Conservation (phyloP, 1,140 invertebrate species). For the Orchestia grillus region DNA sequence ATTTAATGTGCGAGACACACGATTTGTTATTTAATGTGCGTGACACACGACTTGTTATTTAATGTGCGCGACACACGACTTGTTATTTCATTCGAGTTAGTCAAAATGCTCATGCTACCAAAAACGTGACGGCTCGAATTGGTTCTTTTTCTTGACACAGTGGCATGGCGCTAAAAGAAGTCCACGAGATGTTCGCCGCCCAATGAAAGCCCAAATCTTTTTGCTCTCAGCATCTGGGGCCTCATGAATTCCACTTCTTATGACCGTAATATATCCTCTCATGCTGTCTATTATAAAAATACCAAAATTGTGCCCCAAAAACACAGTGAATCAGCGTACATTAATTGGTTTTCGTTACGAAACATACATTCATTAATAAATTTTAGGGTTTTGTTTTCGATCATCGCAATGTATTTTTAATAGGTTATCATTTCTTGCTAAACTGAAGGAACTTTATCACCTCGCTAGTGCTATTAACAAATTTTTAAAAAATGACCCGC, state of each 20-base stretch:
- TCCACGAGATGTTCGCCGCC: neutral
- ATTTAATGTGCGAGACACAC: too few species aligned
- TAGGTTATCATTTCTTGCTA: too few species aligned
- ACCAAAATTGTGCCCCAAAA: neutral
- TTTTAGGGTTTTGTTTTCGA: too few species aligned
- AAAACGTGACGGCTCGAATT: neutral
- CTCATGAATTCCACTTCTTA: slow-evolving; percentile 18
- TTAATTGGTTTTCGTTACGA: too few species aligned
- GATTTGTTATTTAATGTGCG: too few species aligned
- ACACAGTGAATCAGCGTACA: too few species aligned
- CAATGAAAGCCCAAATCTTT: slow-evolving; percentile 1
- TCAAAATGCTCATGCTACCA: neutral
- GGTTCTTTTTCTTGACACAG: neutral
- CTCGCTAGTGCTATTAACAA: too few species aligned
- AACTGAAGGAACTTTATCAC: too few species aligned
- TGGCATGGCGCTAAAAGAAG: neutral
- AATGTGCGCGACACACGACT: neutral
- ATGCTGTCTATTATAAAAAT: neutral
- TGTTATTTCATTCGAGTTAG: neutral
- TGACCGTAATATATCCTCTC: slow-evolving; percentile 28
- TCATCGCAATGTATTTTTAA: too few species aligned
- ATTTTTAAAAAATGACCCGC: too few species aligned
- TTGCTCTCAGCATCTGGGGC: neutral
- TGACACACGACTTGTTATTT: neutral
- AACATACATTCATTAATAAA: too few species aligned